A percentile compares a stretch with the other conserved stretches of the same genome.
These are phyloP conservation scores for Thunnus thynnus DNA, from an alignment of 2,113 vertebrate species.

Conservation along the genomic window DNA sequence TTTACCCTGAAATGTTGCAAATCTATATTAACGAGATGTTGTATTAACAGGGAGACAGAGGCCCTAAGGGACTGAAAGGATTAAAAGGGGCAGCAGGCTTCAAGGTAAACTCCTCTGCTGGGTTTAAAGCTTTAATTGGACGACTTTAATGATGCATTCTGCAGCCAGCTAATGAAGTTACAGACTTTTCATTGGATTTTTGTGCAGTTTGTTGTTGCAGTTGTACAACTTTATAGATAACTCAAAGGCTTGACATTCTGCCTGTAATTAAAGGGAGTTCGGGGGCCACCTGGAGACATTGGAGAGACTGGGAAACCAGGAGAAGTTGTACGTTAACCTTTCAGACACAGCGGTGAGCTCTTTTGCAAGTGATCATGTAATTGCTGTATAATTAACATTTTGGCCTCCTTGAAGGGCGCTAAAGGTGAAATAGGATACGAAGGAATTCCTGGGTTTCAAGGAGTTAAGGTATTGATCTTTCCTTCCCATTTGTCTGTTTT, in stretches of 20 bases:
- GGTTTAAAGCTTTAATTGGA: slow-evolving; percentile 18
- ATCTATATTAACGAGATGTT: slow-evolving; percentile 50
- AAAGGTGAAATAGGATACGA: slow-evolving; percentile 81
- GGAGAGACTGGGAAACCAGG: slow-evolving; percentile 73
- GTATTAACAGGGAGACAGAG: slow-evolving; percentile 80
- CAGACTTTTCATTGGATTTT: slow-evolving; percentile 28
- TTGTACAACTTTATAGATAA: slow-evolving; percentile 37
- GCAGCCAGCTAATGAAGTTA: slow-evolving; percentile 25
- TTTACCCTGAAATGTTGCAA: slow-evolving; percentile 7
- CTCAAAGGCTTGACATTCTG: slow-evolving; percentile 32
- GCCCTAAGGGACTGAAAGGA: slow-evolving; percentile 85
- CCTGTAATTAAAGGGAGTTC: slow-evolving; percentile 79
- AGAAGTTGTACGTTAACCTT: slow-evolving; percentile 76
- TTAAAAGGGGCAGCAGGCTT: slow-evolving; percentile 83
- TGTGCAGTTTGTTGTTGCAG: slow-evolving; percentile 10
- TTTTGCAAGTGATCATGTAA: slow-evolving; percentile 38
- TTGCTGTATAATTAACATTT: slow-evolving; percentile 54
- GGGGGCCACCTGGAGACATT: slow-evolving; percentile 78
- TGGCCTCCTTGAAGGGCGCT: slow-evolving; percentile 74
- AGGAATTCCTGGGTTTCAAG: slow-evolving; percentile 84
- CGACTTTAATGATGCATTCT: slow-evolving; percentile 23
- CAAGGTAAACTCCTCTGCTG: slow-evolving; percentile 76
- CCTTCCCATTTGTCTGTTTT: neutral
- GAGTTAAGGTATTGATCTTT: slow-evolving; percentile 83
- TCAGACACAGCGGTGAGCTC: slow-evolving; percentile 16